Base-by-base conservation (phyloP, 2,888 invertebrate species). In the Ashinkailepas kermadecensis region DNA sequence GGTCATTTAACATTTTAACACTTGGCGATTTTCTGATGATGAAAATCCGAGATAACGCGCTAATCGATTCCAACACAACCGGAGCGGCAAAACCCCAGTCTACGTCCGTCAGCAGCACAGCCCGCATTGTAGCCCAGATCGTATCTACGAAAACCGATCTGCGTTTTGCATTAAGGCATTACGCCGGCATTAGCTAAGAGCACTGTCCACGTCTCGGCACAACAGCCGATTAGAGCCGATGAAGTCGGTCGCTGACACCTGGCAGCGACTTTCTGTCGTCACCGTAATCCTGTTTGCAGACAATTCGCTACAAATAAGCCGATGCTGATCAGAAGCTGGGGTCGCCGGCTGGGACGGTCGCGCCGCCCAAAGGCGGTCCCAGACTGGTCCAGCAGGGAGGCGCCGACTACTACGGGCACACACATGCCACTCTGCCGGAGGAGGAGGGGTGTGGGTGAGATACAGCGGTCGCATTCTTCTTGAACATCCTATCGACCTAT, bases 21-120 rank as follows among this genome's bases (percentile, higher is more conserved):
- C 74, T 21, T 74, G 4, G 18, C 21, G 74, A 74, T 54, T 74
- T 70, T 74, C 56, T 54, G 74, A 74, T 18, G 74, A 74, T 74
- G 74, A 74, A 74, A 74, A 74, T 56, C 10, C 56, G 18, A 7
- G 74, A 74, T 74, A 74, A 74, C 23, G 21, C 23, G 11, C 74
- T 74, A 74, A 74, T 74, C 74, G 74, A 74, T 74, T 74, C 21
- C 56, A 23, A 56, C 54, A 56, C 74, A 74, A 74, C 74, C 74
- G 56, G 74, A 56, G 74, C 74, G 74, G 21, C 10, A 70, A 74
- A 21, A 21, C 13, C 12, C 9, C 39, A 39, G 15, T 13, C 15
- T 70, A 13, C 70, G 21, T 21, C 74, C 25, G 67, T 67, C 67
- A 10, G 74, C 54, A n/a, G 54, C 59, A 11, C 59, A 15, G 12